These are phyloP conservation scores for Pteria penguin DNA, from an alignment of 2,888 invertebrate species.

Conservation along the genomic window DNA sequence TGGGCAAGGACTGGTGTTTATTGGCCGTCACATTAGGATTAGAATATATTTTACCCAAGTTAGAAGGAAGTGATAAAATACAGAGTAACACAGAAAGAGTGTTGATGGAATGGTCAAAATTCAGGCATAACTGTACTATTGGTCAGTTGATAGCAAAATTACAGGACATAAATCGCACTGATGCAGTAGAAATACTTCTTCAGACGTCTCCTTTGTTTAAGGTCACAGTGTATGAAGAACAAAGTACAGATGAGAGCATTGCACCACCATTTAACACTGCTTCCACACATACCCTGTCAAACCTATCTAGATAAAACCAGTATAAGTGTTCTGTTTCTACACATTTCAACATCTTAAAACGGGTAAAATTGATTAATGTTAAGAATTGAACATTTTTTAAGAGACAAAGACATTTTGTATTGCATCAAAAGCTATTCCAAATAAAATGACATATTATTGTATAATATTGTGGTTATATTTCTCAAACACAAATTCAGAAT, in stretches of 20 bases:
- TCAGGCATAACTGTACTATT: constrained; percentile 80
- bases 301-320: constrained; percentile 67
- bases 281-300: constrained; percentile 74
- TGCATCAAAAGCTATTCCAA: too few relatives aligned
- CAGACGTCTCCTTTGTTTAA: constrained; percentile 78
- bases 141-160: constrained; percentile 83
- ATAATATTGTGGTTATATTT: too few relatives aligned
- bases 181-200: constrained; percentile 84
- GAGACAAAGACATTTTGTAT: too few relatives aligned
- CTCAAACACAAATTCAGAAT: too few relatives aligned
- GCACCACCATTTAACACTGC: constrained; percentile 62
- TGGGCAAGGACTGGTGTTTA: constrained; percentile 83
- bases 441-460: too few relatives aligned
- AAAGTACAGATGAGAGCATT: constrained; percentile 68
- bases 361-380: too few relatives aligned
- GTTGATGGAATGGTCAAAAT: constrained; percentile 82
- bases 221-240: constrained; percentile 67
- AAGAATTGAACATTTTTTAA: too few relatives aligned
- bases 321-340: background rate
- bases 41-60: constrained; percentile 82
- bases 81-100: constrained; percentile 80
- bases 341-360: too few relatives aligned
- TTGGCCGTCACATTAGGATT: constrained; percentile 82
- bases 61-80: constrained; percentile 76
- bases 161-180: constrained; percentile 83